Conservation (phyloP, 2,888 invertebrate genomes). For the Acronicta leporina region DNA sequence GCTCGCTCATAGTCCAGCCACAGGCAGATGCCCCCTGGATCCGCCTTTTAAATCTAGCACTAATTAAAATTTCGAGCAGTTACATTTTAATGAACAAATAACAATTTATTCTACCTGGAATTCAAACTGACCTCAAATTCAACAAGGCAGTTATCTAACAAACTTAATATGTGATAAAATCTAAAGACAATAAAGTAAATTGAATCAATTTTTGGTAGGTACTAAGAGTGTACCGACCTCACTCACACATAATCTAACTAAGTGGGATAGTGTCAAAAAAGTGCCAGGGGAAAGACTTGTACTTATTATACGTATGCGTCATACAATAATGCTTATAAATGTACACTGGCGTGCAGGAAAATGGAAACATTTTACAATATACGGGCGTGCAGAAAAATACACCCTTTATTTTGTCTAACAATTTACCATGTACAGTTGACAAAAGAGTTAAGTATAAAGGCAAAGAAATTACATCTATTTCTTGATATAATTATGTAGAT, state of each 20-base stretch:
- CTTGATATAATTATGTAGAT: too few species aligned
- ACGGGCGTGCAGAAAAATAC: conserved; percentile 10
- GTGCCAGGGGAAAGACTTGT: conserved; percentile 45
- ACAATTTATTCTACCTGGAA: too few species aligned
- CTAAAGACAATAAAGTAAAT: background rate
- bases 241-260: conserved; percentile 7
- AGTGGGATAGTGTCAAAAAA: conserved; percentile 15
- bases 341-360: conserved; percentile 45
- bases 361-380: conserved; percentile 7
- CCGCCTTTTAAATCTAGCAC: too few species aligned
- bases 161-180: too few species aligned
- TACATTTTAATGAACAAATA: too few species aligned
- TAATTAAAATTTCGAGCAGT: too few species aligned
- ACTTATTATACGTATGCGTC: conserved; percentile 46
- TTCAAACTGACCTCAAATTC: too few species aligned
- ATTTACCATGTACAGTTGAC: background rate
- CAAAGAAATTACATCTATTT: too few species aligned
- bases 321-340: conserved; percentile 16
- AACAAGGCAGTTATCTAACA: too few species aligned
- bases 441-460: background rate
- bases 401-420: background rate
- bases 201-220: background rate
- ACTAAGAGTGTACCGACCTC: conserved; percentile 2
- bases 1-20: too few species aligned
- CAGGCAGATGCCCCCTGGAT: too few species aligned